phyloP scores from a whole-genome alignment of 2,888 invertebrate species.

The Mantis religiosa region DNA sequence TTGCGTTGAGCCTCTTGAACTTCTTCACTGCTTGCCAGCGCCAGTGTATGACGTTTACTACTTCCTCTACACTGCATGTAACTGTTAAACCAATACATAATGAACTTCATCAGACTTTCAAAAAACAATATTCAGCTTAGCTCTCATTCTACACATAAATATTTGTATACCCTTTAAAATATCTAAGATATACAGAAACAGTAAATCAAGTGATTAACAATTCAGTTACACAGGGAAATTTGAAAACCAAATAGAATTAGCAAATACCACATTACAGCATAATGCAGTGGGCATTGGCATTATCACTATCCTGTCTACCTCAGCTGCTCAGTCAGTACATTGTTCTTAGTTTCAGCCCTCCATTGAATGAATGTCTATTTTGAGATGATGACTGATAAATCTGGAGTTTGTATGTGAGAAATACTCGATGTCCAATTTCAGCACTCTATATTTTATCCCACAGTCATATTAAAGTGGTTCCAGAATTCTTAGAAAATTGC shows the following conservation, averaged over 20 bases:
- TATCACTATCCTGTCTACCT: too few relatives aligned
- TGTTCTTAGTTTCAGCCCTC: too few relatives aligned
- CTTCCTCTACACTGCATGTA: constrained; percentile 75
- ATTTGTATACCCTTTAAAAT: neutral
- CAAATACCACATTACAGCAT: neutral
- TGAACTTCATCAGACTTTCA: neutral
- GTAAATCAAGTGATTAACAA: neutral
- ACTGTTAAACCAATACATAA: constrained; percentile 44
- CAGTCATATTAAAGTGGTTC: too few relatives aligned
- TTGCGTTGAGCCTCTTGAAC: constrained; percentile 50
- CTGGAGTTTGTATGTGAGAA: too few relatives aligned
- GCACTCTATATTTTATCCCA: too few relatives aligned
- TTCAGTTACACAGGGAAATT: neutral
- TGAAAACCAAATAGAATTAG: too few relatives aligned
- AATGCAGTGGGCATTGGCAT: too few relatives aligned
- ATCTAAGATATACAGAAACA: neutral
- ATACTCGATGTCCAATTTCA: too few relatives aligned
- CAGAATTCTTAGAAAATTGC: too few relatives aligned
- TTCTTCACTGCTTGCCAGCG: constrained; percentile 61
- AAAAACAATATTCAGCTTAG: constrained; percentile 10
- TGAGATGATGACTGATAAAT: too few relatives aligned
- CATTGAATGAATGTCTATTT: too few relatives aligned
- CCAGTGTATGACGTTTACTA: constrained; percentile 73
- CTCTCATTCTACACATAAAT: neutral
- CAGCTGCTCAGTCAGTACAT: too few relatives aligned